Conservation (phyloP, 2,888 invertebrate genomes). For the Lypha dubia region DNA sequence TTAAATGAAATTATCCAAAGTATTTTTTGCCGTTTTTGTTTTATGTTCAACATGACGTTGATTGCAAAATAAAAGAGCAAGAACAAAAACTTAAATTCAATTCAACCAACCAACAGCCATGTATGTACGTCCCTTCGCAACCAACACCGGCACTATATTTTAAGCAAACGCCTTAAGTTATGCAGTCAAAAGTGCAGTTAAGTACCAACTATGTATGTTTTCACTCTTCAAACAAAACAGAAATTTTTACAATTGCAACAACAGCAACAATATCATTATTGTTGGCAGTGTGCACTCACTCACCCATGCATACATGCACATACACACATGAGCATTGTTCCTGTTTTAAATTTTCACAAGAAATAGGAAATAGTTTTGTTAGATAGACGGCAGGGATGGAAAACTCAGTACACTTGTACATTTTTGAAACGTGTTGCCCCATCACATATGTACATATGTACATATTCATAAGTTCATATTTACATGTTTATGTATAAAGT, state of each 20-base stretch:
- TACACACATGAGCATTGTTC: not conserved
- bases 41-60: slow-evolving; percentile 19
- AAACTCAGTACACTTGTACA: not conserved
- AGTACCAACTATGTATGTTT: slow-evolving; percentile 14
- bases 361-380: too few species aligned
- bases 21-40: slow-evolving; percentile 10
- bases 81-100: not conserved
- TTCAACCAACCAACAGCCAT: too few species aligned
- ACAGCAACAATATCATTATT: slow-evolving; percentile 12
- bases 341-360: not conserved
- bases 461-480: too few species aligned
- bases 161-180: slow-evolving; percentile 50
- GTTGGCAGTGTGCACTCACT: slow-evolving; percentile 1
- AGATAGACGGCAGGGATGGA: not conserved
- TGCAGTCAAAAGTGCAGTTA: slow-evolving; percentile 36
- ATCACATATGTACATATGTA: too few species aligned
- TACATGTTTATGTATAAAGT: too few species aligned
- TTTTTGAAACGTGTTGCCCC: not conserved
- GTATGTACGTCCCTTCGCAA: not conserved
- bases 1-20: slow-evolving; percentile 22
- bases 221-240: slow-evolving; percentile 5
- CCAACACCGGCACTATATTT: not conserved
- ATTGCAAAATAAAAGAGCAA: not conserved
- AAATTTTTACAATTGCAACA: slow-evolving; percentile 7
- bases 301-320: too few species aligned